Evolutionary conservation across 1,140 invertebrate genomes (phyloP).

Genomic region (Lasioglossum baleicum): DNA sequence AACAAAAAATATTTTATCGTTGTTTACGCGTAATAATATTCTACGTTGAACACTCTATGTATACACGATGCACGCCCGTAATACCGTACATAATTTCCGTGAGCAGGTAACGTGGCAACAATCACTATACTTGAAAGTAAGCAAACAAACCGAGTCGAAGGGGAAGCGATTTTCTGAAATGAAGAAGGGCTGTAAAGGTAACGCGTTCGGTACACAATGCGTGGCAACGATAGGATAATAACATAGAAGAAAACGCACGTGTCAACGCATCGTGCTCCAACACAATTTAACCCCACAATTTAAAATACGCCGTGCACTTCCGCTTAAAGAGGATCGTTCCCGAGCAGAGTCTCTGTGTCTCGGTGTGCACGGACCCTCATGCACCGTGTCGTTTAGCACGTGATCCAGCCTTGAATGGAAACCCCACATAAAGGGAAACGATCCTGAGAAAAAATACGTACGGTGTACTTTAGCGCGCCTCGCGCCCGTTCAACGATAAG

Average conservation of each 20-base stretch:
- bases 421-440: conserved; percentile 7
- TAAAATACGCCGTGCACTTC: conserved; percentile 4
- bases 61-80: too few species aligned
- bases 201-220: too few species aligned
- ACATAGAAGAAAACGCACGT: neutral
- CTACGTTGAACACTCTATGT: too few species aligned
- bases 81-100: too few species aligned
- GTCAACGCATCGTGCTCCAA: neutral
- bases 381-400: conserved; percentile 27
- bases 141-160: too few species aligned
- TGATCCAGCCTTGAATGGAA: conserved; percentile 26
- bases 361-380: conserved; percentile 3
- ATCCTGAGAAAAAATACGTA: conserved; percentile 20
- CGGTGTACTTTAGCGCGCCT: neutral
- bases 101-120: too few species aligned
- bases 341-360: neutral
- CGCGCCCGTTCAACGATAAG: conserved; percentile 2
- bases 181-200: neutral
- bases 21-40: too few species aligned
- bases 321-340: conserved; percentile 28
- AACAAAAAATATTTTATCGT: too few species aligned
- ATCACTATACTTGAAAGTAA: too few species aligned
- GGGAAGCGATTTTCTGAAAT: too few species aligned
- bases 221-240: neutral
- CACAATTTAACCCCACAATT: conserved; percentile 23